Evolutionary conservation across 1,140 invertebrate species (phyloP), one percentile per base, ranked within the genome.

Genomic region (Armadillidium nasatum): DNA sequence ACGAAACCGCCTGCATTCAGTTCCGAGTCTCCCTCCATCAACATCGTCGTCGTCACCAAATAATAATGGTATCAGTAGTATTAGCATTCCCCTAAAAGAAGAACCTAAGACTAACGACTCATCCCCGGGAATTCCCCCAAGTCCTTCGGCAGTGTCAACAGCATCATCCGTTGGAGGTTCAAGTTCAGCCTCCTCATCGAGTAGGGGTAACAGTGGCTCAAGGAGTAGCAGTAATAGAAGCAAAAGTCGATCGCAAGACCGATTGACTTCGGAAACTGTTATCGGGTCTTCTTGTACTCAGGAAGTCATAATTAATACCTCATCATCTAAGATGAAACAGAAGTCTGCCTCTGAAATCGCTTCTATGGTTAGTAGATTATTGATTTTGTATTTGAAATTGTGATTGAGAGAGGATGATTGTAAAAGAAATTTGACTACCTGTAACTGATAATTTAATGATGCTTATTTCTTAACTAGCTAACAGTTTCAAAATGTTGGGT

Each of bases 1-100:
- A 44, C 72, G 60, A 23, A 76, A 74, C 15, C 75, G 79, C 71
- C 73, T 76, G 23, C 71, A 77, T 68, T 79, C 78, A 70, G 77
- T 71, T 54, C 73, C 68, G 11, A 76, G 75, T 19, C 50, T 60
- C 19, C 50, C 50, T 60, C 19, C 50, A 15, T 13, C 50, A 13
- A 60, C 11, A 13, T 60, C 50, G 0, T 60, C 50, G 33, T 33
- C 6, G 33, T 33, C 33, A 33, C 33, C 33, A 33, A 33, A 6
- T 33, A 73, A 67, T 66, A 74, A 69, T 72, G 70, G 22, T 74
- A 78, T 68, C 33, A 45, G 23, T 68, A 67, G 68, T 11, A 75
- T 70, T 44, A 73, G 50, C 50, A 46, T 54, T 3, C 13, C 54
- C 19, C 13, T 21, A 60, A 60, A 60, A 21, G 54, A 60, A 21